Base-by-base conservation (phyloP, 2,113 vertebrate species). In the Trochalopteron elliotii region DNA sequence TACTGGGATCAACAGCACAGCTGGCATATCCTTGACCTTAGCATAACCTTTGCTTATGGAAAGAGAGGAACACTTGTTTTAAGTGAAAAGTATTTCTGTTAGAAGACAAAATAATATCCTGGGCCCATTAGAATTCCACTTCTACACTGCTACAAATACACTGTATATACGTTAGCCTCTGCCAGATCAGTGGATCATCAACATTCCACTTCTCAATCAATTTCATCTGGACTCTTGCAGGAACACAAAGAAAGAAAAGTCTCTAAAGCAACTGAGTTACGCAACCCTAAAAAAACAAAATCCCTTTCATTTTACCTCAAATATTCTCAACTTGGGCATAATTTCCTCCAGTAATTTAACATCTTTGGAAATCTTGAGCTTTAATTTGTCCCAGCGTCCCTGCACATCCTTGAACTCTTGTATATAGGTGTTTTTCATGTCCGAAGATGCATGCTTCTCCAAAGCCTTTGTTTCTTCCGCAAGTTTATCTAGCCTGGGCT, bases 341-440 rank as follows among this genome's bases (percentile, higher is more conserved):
- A 99, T 97, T 96, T 99, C 99, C 97, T 99, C 98, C 77, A 99
- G 96, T 52, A 97, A 93, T 70, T 98, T 97, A 61, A 98, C 87
- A 81, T 99, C 98, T 71, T 98, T 98, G 20, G 98, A 98, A 91
- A 97, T 96, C 61, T 91, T 97, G 89, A 97, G 90, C 70, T 98
- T 99, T 22, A 99, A 96, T 42, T 96, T 98, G 64, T 98, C 98
- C 99, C 99, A 99, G 61, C 93, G 96, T 68, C 97, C 98, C 63
- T 98, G 98, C 37, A 98, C 52, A 50, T 94, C 87, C 63, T 97
- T 97, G 37, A 97, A 98, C 91, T 99, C 98, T n/a, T 96, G 97
- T 2, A 86, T 45, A 14, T 95, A 98, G 16, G 96, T 70, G 22
- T 90, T 97, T 47, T 89, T 96, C 60, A 42, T 39, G 23, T 97